These are phyloP conservation scores for Minunthozetes semirufus DNA, from an alignment of 2,888 invertebrate species.

Conservation along the genomic window DNA sequence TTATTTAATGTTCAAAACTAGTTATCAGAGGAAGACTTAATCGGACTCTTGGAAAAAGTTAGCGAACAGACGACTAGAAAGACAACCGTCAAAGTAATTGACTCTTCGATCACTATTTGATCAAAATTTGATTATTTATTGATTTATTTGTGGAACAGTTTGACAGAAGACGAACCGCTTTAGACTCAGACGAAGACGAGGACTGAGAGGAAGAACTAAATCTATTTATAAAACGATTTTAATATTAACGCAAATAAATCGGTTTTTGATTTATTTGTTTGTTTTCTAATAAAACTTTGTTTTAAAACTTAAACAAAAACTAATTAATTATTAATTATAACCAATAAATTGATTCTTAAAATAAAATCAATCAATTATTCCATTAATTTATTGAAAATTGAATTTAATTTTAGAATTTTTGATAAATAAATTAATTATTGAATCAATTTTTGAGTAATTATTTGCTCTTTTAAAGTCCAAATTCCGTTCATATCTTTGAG, in stretches of 20 bases:
- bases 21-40: constrained; percentile 76
- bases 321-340: too few species aligned
- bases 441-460: too few species aligned
- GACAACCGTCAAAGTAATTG: constrained; percentile 60
- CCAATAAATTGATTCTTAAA: too few species aligned
- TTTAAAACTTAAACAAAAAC: too few species aligned
- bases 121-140: constrained; percentile 42
- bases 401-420: too few species aligned
- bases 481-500: too few species aligned
- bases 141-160: constrained; percentile 54
- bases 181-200: constrained; percentile 62
- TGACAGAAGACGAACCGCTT: constrained; percentile 76
- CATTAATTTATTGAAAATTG: too few species aligned
- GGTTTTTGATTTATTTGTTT: not conserved
- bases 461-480: too few species aligned
- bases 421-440: too few species aligned
- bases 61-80: constrained; percentile 72
- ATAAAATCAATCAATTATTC: too few species aligned
- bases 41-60: constrained; percentile 72
- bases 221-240: not conserved
- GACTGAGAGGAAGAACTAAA: not conserved
- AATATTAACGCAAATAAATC: not conserved
- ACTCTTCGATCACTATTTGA: constrained; percentile 23
- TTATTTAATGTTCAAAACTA: constrained; percentile 41
- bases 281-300: too few species aligned